Percentiles rank a stretch among this genome's conserved stretches.
These are phyloP conservation scores for Pterobdella sp. DNA, from an alignment of 2,888 invertebrate genomes.

Conservation along the genomic window DNA sequence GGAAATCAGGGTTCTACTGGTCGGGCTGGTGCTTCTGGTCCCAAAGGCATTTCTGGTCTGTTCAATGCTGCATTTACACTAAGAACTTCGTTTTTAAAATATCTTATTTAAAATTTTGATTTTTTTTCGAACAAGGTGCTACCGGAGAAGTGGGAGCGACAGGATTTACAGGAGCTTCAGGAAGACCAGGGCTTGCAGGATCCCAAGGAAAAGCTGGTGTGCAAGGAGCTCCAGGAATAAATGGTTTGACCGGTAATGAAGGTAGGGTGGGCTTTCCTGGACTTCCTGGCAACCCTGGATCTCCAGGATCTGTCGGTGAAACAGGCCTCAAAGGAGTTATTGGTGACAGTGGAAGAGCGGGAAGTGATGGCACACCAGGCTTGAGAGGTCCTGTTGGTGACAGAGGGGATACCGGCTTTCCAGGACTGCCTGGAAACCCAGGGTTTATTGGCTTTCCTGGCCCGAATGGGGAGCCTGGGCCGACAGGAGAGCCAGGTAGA, in stretches of 20 bases:
- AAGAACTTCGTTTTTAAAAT: neutral
- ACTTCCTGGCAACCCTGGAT: neutral
- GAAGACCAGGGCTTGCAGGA: neutral
- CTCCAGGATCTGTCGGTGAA: neutral
- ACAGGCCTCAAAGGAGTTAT: neutral
- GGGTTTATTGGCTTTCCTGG: slow-evolving; percentile 10
- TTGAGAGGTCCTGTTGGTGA: slow-evolving; percentile 21
- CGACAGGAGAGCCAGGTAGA: slow-evolving; percentile 24
- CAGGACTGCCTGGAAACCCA: slow-evolving; percentile 24
- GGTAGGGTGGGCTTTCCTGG: neutral
- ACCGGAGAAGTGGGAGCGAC: neutral
- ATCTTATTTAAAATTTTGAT: neutral
- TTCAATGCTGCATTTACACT: too few species aligned
- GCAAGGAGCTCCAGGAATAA: neutral
- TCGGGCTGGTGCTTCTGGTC: neutral
- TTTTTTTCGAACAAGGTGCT: neutral
- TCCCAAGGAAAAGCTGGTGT: neutral
- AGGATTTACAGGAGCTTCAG: neutral
- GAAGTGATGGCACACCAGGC: neutral
- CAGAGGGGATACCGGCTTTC: slow-evolving; percentile 28
- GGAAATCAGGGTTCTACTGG: neutral
- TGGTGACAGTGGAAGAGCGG: neutral
- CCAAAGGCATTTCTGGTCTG: slow-evolving; percentile 28
- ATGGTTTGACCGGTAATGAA: neutral
- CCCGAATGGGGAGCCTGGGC: slow-evolving; percentile 10